Evolutionary conservation across 1,140 invertebrate species (phyloP).

Genomic region (Helicoverpa armigera): DNA sequence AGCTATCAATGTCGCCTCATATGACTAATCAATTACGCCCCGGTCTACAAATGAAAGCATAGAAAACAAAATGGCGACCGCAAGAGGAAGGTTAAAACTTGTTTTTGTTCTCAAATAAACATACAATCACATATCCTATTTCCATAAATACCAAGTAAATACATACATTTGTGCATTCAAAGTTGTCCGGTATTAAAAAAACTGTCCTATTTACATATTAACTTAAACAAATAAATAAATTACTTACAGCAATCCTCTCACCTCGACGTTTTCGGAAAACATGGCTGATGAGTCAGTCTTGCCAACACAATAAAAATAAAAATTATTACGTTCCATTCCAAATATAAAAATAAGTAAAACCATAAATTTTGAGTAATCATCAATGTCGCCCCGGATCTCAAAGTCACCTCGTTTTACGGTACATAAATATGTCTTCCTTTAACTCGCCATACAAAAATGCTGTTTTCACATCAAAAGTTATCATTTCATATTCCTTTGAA

Average conservation of each 20-base stretch:
- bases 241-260: not conserved
- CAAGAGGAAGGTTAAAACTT: no score
- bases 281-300: slow-evolving; percentile 3
- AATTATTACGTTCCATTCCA: no score
- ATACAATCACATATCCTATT: not conserved
- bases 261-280: not conserved
- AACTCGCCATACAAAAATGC: no score
- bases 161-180: slow-evolving; percentile 8
- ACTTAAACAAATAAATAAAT: slow-evolving; percentile 20
- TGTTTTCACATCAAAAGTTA: no score
- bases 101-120: not conserved
- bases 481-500: no score
- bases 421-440: no score
- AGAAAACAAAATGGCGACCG: not conserved
- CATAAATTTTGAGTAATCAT: no score
- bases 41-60: not conserved
- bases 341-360: no score
- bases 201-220: slow-evolving; percentile 2
- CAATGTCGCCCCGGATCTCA: no score
- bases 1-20: slow-evolving; percentile 19
- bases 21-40: not conserved
- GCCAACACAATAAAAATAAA: not conserved
- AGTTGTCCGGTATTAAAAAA: not conserved
- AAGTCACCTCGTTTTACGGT: no score
- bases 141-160: not conserved